Percentiles rank a stretch among this genome's conserved stretches.
Evolutionary conservation across 2,113 vertebrate species (phyloP).

Genomic region (Cisticola juncidis): DNA sequence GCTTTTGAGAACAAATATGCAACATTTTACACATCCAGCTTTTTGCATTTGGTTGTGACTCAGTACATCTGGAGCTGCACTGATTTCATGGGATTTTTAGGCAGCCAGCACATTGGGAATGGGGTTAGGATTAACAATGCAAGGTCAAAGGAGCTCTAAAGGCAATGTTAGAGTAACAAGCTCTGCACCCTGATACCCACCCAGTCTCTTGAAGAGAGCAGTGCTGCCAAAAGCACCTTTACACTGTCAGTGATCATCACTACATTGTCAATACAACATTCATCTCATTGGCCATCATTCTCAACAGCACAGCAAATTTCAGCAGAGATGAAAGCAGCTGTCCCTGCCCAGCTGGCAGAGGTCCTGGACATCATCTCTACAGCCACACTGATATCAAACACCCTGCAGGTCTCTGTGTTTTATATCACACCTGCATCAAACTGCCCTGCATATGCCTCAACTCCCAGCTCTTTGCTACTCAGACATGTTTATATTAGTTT

Average conservation of each 20-base stretch:
- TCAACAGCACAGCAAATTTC: not conserved
- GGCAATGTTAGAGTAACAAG: not conserved
- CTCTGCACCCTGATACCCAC: not conserved
- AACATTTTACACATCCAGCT: not conserved
- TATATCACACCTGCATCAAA: not conserved
- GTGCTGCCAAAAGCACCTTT: not conserved
- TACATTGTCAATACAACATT: not conserved
- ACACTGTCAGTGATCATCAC: not conserved
- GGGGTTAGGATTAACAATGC: not conserved
- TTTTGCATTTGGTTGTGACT: not conserved
- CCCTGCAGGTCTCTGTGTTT: not conserved
- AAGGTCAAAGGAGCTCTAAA: not conserved
- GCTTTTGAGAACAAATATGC: not conserved
- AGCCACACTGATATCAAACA: not conserved
- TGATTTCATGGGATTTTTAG: not conserved
- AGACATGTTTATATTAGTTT: not conserved
- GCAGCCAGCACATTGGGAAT: not conserved
- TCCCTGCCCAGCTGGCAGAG: not conserved
- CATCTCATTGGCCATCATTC: not conserved
- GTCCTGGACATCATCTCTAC: not conserved
- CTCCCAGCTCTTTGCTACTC: not conserved
- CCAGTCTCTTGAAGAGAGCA: not conserved
- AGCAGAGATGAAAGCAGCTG: not conserved
- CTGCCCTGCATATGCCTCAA: not conserved
- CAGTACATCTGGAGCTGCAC: not conserved